These are phyloP conservation scores for Drosophila sechellia DNA, from an alignment of 1,140 invertebrate species.

Conservation along the genomic window DNA sequence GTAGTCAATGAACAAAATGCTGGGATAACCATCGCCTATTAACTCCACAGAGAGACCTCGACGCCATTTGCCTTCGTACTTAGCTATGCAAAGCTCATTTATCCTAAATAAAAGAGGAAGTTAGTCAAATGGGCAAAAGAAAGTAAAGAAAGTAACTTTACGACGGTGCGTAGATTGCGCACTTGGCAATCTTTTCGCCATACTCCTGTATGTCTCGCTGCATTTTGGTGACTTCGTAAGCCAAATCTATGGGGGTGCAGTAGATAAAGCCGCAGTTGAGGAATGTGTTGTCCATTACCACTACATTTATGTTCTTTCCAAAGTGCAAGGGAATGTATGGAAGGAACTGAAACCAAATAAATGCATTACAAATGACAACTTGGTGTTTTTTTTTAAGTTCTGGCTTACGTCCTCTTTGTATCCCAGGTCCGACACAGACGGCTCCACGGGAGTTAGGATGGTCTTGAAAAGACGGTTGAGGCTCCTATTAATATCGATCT, in stretches of 20 bases:
- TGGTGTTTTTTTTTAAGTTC: background rate
- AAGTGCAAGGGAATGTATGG: conserved; percentile 39
- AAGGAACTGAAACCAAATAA: conserved; percentile 52
- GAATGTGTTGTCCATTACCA: conserved; percentile 72
- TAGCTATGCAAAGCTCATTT: conserved; percentile 65
- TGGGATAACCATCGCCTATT: conserved; percentile 78
- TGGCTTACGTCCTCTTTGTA: conserved; percentile 42
- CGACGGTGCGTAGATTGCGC: conserved; percentile 50
- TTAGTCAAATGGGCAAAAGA: background rate
- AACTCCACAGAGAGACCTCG: conserved; percentile 71
- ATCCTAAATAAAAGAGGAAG: conserved; percentile 23
- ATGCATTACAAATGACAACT: background rate
- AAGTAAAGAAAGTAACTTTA: conserved; percentile 18
- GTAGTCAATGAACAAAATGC: conserved; percentile 78
- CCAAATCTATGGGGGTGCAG: conserved; percentile 54
- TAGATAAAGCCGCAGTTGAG: conserved; percentile 62
- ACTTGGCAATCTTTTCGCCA: conserved; percentile 44
- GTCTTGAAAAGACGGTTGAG: conserved; percentile 65
- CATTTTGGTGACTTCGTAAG: conserved; percentile 62
- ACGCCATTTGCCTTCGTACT: conserved; percentile 73
- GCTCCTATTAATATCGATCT: conserved; percentile 44
- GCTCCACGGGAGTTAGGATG: conserved; percentile 49
- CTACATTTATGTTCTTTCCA: conserved; percentile 58
- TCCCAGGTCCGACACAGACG: conserved; percentile 20
- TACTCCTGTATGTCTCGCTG: conserved; percentile 66